These are phyloP conservation scores for Laticauda laticaudata DNA, from an alignment of 2,113 vertebrate genomes.

Conservation along the genomic window DNA sequence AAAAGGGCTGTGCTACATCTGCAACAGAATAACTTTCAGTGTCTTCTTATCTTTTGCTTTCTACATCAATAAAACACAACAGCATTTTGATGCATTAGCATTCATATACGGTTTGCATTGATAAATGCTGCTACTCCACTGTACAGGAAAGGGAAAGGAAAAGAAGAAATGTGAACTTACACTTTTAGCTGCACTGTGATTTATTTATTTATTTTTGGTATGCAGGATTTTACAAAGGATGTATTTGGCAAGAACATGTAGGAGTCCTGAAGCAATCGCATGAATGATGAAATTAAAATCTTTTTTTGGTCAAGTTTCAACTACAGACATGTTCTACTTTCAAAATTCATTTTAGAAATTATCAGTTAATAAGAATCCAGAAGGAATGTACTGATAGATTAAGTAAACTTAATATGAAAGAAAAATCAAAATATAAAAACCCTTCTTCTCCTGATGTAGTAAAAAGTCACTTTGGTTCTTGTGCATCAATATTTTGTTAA, in stretches of 20 bases:
- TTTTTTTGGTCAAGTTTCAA: not conserved
- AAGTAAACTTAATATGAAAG: not conserved
- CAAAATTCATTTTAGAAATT: not conserved
- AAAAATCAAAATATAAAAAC: not conserved
- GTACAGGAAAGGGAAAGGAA: not conserved
- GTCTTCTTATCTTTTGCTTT: not conserved
- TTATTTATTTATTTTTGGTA: not conserved
- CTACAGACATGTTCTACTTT: not conserved
- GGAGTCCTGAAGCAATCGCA: not conserved
- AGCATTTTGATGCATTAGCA: not conserved
- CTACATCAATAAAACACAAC: not conserved
- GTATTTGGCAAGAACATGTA: not conserved
- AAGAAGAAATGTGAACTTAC: not conserved
- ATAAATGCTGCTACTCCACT: not conserved
- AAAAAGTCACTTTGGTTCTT: not conserved
- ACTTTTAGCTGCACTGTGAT: not conserved
- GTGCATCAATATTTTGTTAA: not conserved
- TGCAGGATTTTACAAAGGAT: not conserved
- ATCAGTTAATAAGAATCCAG: not conserved
- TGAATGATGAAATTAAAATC: not conserved
- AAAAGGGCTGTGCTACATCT: not conserved
- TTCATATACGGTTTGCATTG: not conserved
- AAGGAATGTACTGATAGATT: not conserved
- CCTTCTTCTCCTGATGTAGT: not conserved
- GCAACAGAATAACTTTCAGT: not conserved